These are phyloP conservation scores for Drosophila lini DNA, from an alignment of 1,140 invertebrate genomes.

Conservation along the genomic window DNA sequence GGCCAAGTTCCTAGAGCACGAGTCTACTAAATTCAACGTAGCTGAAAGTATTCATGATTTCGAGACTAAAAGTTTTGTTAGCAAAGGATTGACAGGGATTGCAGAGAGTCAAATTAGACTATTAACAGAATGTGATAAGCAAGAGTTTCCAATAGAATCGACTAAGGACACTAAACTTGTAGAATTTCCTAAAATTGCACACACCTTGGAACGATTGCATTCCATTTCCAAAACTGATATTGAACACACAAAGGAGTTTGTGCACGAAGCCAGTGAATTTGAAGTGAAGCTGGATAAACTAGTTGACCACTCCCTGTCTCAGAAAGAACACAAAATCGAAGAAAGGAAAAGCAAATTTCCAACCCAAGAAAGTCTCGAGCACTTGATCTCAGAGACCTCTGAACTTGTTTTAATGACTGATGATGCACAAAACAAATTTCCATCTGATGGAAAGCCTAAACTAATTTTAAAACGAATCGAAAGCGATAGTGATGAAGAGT, in stretches of 20 bases:
- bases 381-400: background rate
- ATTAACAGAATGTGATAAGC: constrained; percentile 51
- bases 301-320: constrained; percentile 14
- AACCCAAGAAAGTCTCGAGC: constrained; percentile 16
- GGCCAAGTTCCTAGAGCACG: constrained; percentile 56
- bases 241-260: constrained; percentile 57
- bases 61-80: constrained; percentile 27
- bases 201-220: constrained; percentile 64
- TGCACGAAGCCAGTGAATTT: constrained; percentile 33
- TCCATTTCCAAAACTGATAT: constrained; percentile 67
- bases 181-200: constrained; percentile 55
- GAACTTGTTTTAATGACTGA: constrained; percentile 1
- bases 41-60: constrained; percentile 46
- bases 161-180: constrained; percentile 23
- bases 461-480: constrained; percentile 9
- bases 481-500: constrained; percentile 68
- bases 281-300: constrained; percentile 48
- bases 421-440: constrained; percentile 29
- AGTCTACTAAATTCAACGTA: constrained; percentile 33
- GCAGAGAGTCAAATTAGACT: constrained; percentile 36
- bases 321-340: background rate
- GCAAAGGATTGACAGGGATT: constrained; percentile 18
- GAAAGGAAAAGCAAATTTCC: constrained; percentile 51
- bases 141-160: constrained; percentile 61
- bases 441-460: constrained; percentile 26